These are phyloP conservation scores for Agelastica alni DNA, from an alignment of 2,888 invertebrate genomes.

Conservation along the genomic window DNA sequence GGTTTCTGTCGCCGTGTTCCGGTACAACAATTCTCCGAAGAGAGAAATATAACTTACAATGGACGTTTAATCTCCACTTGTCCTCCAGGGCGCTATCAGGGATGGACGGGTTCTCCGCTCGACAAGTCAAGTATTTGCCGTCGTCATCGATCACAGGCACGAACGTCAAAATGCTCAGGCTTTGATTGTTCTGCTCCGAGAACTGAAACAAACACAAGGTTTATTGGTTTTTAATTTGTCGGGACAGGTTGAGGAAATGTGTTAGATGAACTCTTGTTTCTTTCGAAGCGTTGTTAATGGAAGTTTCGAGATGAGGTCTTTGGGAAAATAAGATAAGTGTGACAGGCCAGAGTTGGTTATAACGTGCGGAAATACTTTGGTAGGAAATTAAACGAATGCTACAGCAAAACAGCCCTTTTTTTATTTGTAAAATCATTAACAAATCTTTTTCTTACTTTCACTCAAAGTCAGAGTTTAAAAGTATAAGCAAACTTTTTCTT, in stretches of 20 bases:
- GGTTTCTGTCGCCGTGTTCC: slow-evolving; percentile 12
- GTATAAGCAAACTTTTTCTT: too few relatives aligned
- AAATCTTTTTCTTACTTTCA: too few relatives aligned
- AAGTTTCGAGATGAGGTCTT: slow-evolving; percentile 4
- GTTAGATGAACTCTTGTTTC: slow-evolving; percentile 13
- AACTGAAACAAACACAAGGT: slow-evolving; percentile 62
- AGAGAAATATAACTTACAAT: slow-evolving; percentile 69
- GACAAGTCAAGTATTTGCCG: slow-evolving; percentile 85
- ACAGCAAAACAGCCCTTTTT: not conserved
- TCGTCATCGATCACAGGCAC: slow-evolving; percentile 85
- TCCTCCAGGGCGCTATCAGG: slow-evolving; percentile 82
- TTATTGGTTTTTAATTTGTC: slow-evolving; percentile 27
- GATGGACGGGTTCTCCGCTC: slow-evolving; percentile 85
- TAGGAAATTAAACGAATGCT: slow-evolving; percentile 5
- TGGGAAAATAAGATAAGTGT: slow-evolving; percentile 8
- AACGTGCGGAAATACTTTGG: slow-evolving; percentile 6
- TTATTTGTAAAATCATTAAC: too few relatives aligned
- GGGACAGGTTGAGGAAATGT: slow-evolving; percentile 8
- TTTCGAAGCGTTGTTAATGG: slow-evolving; percentile 2
- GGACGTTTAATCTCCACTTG: slow-evolving; percentile 84
- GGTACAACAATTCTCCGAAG: slow-evolving; percentile 18
- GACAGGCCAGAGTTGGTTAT: slow-evolving; percentile 6
- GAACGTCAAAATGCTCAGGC: slow-evolving; percentile 80
- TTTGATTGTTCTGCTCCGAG: slow-evolving; percentile 80
- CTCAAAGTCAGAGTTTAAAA: too few relatives aligned